These are phyloP conservation scores for Steinernema scapterisci DNA, from an alignment of 2,888 invertebrate species.

Conservation along the genomic window DNA sequence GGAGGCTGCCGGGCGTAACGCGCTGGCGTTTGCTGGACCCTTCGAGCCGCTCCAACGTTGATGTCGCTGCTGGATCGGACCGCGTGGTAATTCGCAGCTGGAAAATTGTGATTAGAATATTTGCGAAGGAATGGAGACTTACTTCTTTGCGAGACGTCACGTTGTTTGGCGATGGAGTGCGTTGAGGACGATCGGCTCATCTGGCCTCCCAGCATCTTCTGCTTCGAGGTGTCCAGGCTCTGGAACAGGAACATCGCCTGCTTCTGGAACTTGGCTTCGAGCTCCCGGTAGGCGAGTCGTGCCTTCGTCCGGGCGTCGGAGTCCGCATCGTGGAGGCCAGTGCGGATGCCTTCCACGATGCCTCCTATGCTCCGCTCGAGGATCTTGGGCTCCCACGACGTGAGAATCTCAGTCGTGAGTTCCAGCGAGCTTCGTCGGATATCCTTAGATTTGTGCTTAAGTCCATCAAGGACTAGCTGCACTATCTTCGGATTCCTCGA, in stretches of 20 bases:
- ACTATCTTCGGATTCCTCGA: conserved; percentile 77
- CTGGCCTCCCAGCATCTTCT: conserved; percentile 75
- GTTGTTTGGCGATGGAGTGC: conserved; percentile 46
- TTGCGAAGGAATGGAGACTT: background rate
- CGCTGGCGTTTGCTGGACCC: conserved; percentile 72
- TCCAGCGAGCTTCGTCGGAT: conserved; percentile 73
- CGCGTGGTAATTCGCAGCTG: conserved; percentile 41
- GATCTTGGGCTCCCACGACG: conserved; percentile 83
- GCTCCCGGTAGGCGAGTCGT: conserved; percentile 71
- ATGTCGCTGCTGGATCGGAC: conserved; percentile 86
- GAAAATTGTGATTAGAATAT: background rate
- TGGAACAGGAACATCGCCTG: conserved; percentile 65
- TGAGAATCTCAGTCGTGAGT: conserved; percentile 81
- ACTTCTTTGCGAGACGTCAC: conserved; percentile 38
- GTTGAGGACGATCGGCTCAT: conserved; percentile 69
- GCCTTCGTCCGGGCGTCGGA: conserved; percentile 82
- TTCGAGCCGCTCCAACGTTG: conserved; percentile 86
- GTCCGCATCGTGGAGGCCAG: conserved; percentile 89
- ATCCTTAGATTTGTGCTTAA: conserved; percentile 41
- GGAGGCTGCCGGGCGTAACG: background rate
- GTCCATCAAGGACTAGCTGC: conserved; percentile 30
- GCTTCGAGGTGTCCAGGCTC: conserved; percentile 80
- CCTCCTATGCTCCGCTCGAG: conserved; percentile 81
- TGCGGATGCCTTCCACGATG: conserved; percentile 80
- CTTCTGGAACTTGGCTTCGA: conserved; percentile 44